These are phyloP conservation scores for Ctenicera cuprea DNA, from an alignment of 2,888 invertebrate species.

Conservation along the genomic window DNA sequence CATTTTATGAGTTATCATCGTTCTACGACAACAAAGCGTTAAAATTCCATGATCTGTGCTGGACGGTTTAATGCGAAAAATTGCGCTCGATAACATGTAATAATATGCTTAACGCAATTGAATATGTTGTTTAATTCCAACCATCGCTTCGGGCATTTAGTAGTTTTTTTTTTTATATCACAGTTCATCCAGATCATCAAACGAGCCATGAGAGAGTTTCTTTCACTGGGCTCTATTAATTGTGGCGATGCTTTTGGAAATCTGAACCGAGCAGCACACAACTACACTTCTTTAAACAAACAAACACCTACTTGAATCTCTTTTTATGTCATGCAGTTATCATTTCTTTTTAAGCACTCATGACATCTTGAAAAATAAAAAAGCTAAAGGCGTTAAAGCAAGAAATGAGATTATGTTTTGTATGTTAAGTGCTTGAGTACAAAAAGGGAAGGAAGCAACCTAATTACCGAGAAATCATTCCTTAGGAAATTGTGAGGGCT, in stretches of 20 bases:
- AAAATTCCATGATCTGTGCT: conserved; percentile 19
- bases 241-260: neutral
- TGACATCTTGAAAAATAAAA: conserved; percentile 6
- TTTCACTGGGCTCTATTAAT: neutral
- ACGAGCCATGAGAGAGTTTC: conserved; percentile 6
- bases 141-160: conserved; percentile 7
- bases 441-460: neutral
- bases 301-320: conserved; percentile 31
- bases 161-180: conserved; percentile 1
- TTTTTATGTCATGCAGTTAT: conserved; percentile 19
- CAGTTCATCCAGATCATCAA: neutral
- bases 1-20: conserved; percentile 16
- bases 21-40: conserved; percentile 14
- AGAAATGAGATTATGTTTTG: conserved; percentile 11
- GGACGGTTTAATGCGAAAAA: conserved; percentile 26
- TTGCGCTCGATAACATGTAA: conserved; percentile 19
- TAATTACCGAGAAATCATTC: too few relatives aligned
- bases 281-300: conserved; percentile 27
- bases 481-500: too few relatives aligned
- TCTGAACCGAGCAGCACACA: conserved; percentile 13
- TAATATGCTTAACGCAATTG: conserved; percentile 9
- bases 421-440: conserved; percentile 1
- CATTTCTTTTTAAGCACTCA: conserved; percentile 10
- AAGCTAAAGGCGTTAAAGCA: neutral
- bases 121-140: conserved; percentile 6